These are phyloP conservation scores for Sebastes kiyomatsui DNA, from an alignment of 2,797 vertebrate species.

Conservation along the genomic window DNA sequence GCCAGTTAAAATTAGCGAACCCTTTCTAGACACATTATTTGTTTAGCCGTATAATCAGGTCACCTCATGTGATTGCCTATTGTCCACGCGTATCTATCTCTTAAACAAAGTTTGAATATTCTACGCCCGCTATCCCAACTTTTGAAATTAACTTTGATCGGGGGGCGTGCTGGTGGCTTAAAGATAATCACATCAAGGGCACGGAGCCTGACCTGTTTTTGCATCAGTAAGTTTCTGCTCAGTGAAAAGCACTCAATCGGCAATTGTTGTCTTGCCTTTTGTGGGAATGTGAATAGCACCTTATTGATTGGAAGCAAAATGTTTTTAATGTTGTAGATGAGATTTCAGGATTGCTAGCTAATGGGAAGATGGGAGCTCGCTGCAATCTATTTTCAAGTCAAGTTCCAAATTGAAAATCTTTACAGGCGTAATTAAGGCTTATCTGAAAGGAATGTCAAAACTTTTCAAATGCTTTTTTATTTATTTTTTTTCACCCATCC, in stretches of 20 bases:
- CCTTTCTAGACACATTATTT: constrained; percentile 13
- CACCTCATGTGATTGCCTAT: constrained; percentile 55
- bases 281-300: constrained; percentile 81
- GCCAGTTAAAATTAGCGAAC: neutral
- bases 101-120: constrained; percentile 81
- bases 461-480: constrained; percentile 61
- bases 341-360: constrained; percentile 85
- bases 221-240: constrained; percentile 76
- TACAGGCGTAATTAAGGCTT: constrained; percentile 84
- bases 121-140: constrained; percentile 68
- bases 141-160: constrained; percentile 82
- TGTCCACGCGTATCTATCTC: constrained; percentile 44
- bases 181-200: constrained; percentile 82
- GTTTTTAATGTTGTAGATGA: constrained; percentile 89
- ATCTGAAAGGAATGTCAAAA: constrained; percentile 83
- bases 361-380: constrained; percentile 82
- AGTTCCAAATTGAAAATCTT: constrained; percentile 88
- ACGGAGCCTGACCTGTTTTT: constrained; percentile 76
- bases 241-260: constrained; percentile 72
- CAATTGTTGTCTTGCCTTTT: constrained; percentile 81
- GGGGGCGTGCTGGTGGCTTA: constrained; percentile 67
- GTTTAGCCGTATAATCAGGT: constrained; percentile 30
- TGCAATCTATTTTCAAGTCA: constrained; percentile 86
- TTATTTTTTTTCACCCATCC: constrained; percentile 35
- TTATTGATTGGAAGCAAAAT: constrained; percentile 87